Base-by-base conservation (phyloP, 2,888 invertebrate genomes). In the Spilarctia lutea region DNA sequence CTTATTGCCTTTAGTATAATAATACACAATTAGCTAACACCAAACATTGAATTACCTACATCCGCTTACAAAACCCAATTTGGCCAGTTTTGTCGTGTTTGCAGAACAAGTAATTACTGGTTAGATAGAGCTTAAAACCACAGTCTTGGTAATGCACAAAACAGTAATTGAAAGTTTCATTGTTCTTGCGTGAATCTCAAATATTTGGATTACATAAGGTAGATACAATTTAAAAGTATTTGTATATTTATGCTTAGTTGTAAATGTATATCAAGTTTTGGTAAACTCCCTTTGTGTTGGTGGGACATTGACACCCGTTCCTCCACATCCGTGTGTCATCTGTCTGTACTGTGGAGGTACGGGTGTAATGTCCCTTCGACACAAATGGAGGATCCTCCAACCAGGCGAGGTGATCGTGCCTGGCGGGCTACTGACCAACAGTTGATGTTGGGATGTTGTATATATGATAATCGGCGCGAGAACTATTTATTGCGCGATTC, bases 81-180 rank as follows among this genome's bases (percentile, higher is more conserved):
- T 78, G 85, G 82, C 86, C 73, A 73, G 84, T 84, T 84, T 74
- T 81, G 83, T 84, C 82, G 81, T 81, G 82, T 88, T 88, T 87
- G 83, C 76, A 73, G 78, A 83, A 82, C 81, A 83, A 80, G 86
- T 89, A 89, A 89, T 89, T 89, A 87, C 88, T 77, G 75, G 86
- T 83, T 84, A 81, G 82, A 79, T 74, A 79, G 83, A 79, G 76
- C 78, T 80, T 78, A 74, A n/a, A 35, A 73, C 74, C 75, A 76
- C 52, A 77, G 78, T 79, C 75, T 74, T 75, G 68, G n/a, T 8
- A 35, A 56, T 71, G 65, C 30, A 74, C 74, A 79, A 73, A 74
- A 71, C 42, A 70, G 77, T 68, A 67, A 66, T 79, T 76, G 30
- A 71, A 72, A 81, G 71, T 68, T 79, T 67, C 30, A 48, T 71